Percentiles rank a stretch among this genome's conserved stretches.
Conservation (phyloP, 2,797 vertebrate species). For the Anguilla pacifica region DNA sequence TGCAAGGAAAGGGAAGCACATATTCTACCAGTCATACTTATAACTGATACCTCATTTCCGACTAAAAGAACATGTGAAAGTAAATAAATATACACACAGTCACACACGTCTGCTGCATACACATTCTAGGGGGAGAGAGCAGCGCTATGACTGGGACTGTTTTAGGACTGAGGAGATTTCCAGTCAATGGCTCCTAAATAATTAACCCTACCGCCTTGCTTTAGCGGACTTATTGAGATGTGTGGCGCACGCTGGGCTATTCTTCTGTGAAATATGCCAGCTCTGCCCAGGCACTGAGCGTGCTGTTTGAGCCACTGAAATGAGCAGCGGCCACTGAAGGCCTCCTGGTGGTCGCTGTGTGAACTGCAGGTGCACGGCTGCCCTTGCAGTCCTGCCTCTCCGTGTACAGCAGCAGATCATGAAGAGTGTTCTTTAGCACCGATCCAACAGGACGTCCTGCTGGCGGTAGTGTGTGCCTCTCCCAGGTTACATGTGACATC, state of each 20-base stretch:
- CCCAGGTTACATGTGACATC: background rate
- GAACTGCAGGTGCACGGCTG: background rate
- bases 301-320: background rate
- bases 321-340: background rate
- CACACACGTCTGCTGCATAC: background rate
- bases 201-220: background rate
- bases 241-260: background rate
- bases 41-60: background rate
- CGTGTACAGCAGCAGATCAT: background rate
- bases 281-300: background rate
- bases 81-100: background rate
- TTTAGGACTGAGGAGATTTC: conserved; percentile 1
- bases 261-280: background rate
- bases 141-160: background rate
- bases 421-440: background rate
- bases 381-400: background rate
- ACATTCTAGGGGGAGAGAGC: background rate
- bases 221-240: background rate
- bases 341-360: conserved; percentile 2
- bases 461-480: background rate
- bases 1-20: background rate
- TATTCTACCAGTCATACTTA: background rate
- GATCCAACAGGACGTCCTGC: background rate
- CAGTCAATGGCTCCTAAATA: conserved; percentile 12
- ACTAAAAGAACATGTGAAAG: background rate